A percentile compares a stretch with the other conserved stretches of the same genome.
Evolutionary conservation across 2,888 invertebrate genomes (phyloP).

Genomic region (Eupsilia transversa): DNA sequence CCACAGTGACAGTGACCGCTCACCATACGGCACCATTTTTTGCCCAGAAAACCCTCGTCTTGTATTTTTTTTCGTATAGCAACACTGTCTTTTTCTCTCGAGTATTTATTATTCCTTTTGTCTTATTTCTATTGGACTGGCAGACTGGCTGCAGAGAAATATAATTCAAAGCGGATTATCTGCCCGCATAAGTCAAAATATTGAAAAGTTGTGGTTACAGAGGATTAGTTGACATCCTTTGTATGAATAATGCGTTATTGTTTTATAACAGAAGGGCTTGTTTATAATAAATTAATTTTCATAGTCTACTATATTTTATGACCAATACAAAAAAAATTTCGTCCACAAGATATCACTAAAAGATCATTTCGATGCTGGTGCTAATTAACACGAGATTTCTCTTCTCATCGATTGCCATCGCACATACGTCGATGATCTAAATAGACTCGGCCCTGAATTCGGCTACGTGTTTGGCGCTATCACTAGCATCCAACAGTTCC

Average conservation of each 20-base stretch:
- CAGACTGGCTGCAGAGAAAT: slow-evolving; percentile 39
- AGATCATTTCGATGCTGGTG: neutral
- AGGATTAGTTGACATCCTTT: slow-evolving; percentile 43
- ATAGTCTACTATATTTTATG: neutral
- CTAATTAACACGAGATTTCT: neutral
- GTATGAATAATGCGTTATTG: slow-evolving; percentile 11
- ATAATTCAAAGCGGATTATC: slow-evolving; percentile 55
- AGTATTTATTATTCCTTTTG: slow-evolving; percentile 59
- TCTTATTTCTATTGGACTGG: slow-evolving; percentile 52
- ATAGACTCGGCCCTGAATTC: neutral
- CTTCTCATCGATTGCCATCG: neutral
- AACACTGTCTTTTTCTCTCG: slow-evolving; percentile 77
- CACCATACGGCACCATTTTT: slow-evolving; percentile 81
- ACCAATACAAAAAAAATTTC: neutral
- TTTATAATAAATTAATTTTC: neutral
- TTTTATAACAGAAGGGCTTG: slow-evolving; percentile 2
- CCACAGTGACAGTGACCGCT: slow-evolving; percentile 73
- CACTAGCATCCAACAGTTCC: no score
- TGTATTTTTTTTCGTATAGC: slow-evolving; percentile 72
- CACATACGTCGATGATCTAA: neutral
- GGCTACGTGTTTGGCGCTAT: neutral
- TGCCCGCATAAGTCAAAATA: slow-evolving; percentile 59
- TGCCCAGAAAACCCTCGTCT: slow-evolving; percentile 74
- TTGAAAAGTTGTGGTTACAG: slow-evolving; percentile 40
- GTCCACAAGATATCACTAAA: neutral